These are phyloP conservation scores for Nycteola revayana DNA, from an alignment of 2,888 invertebrate genomes.

Conservation along the genomic window DNA sequence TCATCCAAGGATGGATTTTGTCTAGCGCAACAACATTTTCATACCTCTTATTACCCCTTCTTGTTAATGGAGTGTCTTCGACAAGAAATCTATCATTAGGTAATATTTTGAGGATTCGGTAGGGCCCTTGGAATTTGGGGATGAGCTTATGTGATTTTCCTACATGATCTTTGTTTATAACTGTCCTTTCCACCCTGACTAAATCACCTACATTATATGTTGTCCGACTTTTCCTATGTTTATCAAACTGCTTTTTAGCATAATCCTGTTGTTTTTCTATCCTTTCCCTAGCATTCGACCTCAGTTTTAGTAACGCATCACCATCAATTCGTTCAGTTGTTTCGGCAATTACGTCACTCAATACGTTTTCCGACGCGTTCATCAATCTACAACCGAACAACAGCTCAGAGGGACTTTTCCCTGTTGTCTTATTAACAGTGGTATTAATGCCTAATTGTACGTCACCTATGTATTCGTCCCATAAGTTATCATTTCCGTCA, in stretches of 20 bases:
- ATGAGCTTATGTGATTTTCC: constrained; percentile 6
- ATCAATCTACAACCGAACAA: constrained; percentile 17
- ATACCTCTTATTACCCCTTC: constrained; percentile 2
- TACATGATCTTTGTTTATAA: constrained; percentile 6
- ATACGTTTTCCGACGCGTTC: constrained; percentile 13
- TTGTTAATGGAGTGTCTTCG: constrained; percentile 4
- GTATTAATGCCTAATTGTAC: constrained; percentile 21
- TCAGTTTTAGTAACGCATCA: constrained; percentile 5
- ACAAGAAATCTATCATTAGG: constrained; percentile 9
- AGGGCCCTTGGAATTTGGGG: constrained; percentile 5
- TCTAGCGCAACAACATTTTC: constrained; percentile 4
- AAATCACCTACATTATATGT: constrained; percentile 3
- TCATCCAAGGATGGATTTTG: constrained; percentile 4
- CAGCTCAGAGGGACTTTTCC: constrained; percentile 20
- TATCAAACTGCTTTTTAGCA: constrained; percentile 10
- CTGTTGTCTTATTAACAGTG: constrained; percentile 12
- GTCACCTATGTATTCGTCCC: constrained; percentile 16
- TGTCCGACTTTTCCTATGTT: constrained; percentile 2
- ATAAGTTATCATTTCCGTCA: constrained; percentile 4
- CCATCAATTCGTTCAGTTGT: background rate
- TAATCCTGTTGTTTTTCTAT: constrained; percentile 12
- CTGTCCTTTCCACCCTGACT: constrained; percentile 3
- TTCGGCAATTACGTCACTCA: constrained; percentile 10
- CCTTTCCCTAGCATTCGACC: constrained; percentile 7
- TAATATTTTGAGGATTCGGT: constrained; percentile 5